Base-by-base conservation (phyloP, 2,797 vertebrate species). In the Octomys mimax region DNA sequence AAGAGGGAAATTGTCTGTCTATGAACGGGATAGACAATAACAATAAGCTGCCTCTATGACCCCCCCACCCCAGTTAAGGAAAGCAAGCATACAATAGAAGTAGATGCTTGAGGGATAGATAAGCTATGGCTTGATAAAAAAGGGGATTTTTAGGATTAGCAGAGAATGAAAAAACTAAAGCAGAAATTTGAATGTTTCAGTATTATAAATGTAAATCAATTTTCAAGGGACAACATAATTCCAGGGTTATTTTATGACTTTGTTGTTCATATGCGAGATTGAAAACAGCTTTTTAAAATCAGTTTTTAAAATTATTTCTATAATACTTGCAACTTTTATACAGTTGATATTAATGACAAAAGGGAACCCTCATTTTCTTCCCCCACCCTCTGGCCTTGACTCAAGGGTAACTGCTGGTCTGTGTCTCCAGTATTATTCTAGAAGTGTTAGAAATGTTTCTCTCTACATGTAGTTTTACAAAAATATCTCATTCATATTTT, bases 221-320 rank as follows among this genome's bases (percentile, higher is more conserved):
- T 92, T 89, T 54, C 82, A 90, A 81, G 12, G n/a, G 8, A 78
- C 28, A 82, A 16, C 21, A 78, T 64, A n/a, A 24, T 83, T 93
- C 21, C 26, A 83, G 49, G 52, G 54, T 68, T 89, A 75, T 49
- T 88, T 80, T 73, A 39, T 86, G 31, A 75, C 66, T 61, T 33
- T 59, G 14, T 94, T 68, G 8, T 28, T 87, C 70, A 57, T 75
- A 52, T 61, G 22, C 12, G 39, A 77, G 24, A 75, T 54, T n/a
- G 28, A 75, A 85, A 68, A 13, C 31, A 77, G 24, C 46, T 49
- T 61, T 87, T 42, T 49, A 59, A 68, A 49, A 61, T 24, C 28
- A 81, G 21, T 79, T 85, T 78, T 64, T 89, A 86, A 92, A 92
- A 57, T 33, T 78, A 59, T n/a, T 31, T 59, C 81, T 42, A 10